Evolutionary conservation across 2,797 vertebrate genomes (phyloP).

Genomic region (Trematomus bernacchii): DNA sequence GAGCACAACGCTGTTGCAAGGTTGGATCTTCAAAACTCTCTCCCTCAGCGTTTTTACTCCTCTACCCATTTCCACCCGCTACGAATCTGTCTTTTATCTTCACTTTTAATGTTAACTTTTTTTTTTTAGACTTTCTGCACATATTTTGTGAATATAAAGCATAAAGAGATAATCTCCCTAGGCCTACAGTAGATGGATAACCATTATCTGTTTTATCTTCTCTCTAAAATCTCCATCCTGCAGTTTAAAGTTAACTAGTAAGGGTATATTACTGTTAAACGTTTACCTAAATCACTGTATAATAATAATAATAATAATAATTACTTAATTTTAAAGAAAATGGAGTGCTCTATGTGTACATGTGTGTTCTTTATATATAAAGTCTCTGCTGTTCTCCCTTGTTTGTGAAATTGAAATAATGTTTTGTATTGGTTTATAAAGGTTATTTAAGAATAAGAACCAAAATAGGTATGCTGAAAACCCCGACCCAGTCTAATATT

Average conservation of each 20-base stretch:
- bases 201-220: too few species aligned
- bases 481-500: too few species aligned
- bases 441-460: not conserved
- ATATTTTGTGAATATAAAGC: constrained; percentile 5
- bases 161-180: not conserved
- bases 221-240: too few species aligned
- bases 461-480: too few species aligned
- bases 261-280: too few species aligned
- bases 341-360: not conserved
- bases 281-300: too few species aligned
- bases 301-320: too few species aligned
- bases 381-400: not conserved
- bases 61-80: constrained; percentile 78
- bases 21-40: constrained; percentile 76
- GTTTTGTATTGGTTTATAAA: not conserved
- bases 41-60: constrained; percentile 74
- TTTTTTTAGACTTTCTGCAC: not conserved
- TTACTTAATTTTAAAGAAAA: not conserved
- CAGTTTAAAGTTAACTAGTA: too few species aligned
- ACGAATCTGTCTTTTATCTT: constrained; percentile 85
- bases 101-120: constrained; percentile 70
- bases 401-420: not conserved
- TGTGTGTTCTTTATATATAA: not conserved
- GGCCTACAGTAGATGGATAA: too few species aligned
- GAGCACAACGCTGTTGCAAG: constrained; percentile 72